Evolutionary conservation across 2,888 invertebrate genomes (phyloP).

Genomic region (Drosophila engyochracea): DNA sequence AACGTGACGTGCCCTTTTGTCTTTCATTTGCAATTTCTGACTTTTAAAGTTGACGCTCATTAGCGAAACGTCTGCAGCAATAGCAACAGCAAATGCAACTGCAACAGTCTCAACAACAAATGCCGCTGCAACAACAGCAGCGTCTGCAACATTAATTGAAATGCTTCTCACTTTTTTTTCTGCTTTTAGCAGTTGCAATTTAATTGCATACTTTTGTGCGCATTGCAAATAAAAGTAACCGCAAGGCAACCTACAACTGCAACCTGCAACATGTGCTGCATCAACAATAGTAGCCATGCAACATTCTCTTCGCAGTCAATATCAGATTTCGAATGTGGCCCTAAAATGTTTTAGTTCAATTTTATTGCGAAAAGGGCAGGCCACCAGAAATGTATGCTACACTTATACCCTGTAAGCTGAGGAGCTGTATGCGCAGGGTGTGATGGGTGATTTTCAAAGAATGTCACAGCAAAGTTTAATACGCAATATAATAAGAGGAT

Average conservation of each 20-base stretch:
- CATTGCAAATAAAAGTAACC: conserved; percentile 62
- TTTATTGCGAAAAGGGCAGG: conserved; percentile 3
- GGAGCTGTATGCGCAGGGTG: neutral
- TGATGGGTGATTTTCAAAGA: neutral
- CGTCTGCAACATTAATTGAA: conserved; percentile 72
- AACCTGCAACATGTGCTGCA: conserved; percentile 14
- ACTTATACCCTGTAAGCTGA: conserved; percentile 17
- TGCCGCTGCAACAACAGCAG: conserved; percentile 8
- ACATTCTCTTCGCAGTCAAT: conserved; percentile 39
- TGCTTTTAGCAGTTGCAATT: conserved; percentile 50
- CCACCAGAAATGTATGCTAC: conserved; percentile 7
- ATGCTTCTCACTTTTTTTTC: conserved; percentile 74
- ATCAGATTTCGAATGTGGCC: conserved; percentile 21
- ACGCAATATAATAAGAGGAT: neutral
- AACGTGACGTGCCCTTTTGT: conserved; percentile 66
- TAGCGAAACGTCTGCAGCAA: conserved; percentile 50
- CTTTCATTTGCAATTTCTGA: conserved; percentile 46
- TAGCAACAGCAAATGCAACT: conserved; percentile 12
- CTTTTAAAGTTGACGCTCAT: conserved; percentile 75
- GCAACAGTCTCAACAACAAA: neutral
- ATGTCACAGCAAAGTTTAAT: neutral
- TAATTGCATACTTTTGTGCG: conserved; percentile 68
- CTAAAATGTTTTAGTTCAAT: conserved; percentile 33
- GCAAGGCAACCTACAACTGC: conserved; percentile 34
- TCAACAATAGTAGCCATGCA: conserved; percentile 13